Percentiles rank a stretch among this genome's conserved stretches.
Evolutionary conservation across 2,797 vertebrate genomes (phyloP).

Genomic region (Acomys russatus): DNA sequence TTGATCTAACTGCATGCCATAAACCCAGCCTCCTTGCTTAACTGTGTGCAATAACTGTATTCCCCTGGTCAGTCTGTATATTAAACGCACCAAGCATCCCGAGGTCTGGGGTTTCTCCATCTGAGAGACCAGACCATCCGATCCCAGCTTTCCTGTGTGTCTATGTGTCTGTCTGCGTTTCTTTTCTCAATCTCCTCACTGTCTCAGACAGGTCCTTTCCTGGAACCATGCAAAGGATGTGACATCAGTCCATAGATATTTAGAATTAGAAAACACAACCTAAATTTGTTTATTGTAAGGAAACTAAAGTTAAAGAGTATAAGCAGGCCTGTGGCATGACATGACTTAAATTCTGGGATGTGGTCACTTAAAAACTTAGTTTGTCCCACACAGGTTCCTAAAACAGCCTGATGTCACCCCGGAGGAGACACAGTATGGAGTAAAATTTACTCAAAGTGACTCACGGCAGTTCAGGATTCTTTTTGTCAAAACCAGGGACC

Average conservation of each 20-base stretch:
- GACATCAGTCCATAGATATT: neutral
- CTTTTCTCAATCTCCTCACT: neutral
- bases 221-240: neutral
- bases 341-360: neutral
- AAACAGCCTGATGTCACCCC: constrained; percentile 33
- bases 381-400: neutral
- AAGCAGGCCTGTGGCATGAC: neutral
- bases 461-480: constrained; percentile 1
- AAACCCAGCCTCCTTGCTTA: neutral
- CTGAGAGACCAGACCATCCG: neutral
- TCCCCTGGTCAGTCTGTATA: neutral
- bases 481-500: neutral
- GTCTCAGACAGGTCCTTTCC: neutral
- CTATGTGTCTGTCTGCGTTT: neutral
- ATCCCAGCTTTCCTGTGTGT: neutral
- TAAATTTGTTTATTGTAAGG: constrained; percentile 4
- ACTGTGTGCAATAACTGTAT: too few relatives aligned
- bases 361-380: neutral
- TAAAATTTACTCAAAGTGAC: neutral
- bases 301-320: constrained; percentile 4
- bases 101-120: neutral
- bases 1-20: neutral
- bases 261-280: neutral
- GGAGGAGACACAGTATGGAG: neutral
- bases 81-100: neutral